These are phyloP conservation scores for Otolemur garnettii DNA, from an alignment of 2,113 vertebrate genomes.

Conservation along the genomic window DNA sequence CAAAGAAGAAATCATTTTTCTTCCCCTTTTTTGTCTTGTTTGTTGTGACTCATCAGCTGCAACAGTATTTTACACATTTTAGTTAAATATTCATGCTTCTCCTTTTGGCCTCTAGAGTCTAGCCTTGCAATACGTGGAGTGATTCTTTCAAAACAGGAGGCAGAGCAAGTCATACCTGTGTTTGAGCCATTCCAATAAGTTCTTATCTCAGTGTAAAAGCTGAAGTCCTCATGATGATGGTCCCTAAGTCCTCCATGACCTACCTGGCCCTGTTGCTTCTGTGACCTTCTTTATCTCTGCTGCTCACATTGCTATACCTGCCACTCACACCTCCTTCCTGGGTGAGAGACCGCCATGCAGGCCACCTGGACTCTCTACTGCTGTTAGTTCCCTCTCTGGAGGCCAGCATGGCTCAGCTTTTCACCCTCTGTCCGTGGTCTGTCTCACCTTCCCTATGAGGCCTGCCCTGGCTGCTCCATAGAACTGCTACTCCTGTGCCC, in stretches of 20 bases:
- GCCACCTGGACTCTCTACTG: no score
- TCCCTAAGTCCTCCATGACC: not conserved
- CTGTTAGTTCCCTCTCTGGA: not conserved
- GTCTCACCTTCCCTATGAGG: not conserved
- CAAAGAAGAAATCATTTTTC: not conserved
- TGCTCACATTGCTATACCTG: no score
- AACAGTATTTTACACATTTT: not conserved
- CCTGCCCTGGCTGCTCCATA: accelerated
- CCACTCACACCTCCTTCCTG: not conserved
- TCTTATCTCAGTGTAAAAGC: not conserved
- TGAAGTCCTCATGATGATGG: accelerated
- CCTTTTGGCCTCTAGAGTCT: not conserved
- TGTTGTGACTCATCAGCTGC: not conserved
- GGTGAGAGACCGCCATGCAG: accelerated
- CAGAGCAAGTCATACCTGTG: not conserved
- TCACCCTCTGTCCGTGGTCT: accelerated
- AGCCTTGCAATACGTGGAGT: not conserved
- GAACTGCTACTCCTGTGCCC: not conserved
- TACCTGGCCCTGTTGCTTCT: not conserved
- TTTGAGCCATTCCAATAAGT: not conserved
- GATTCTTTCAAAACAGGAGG: not conserved
- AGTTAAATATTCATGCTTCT: not conserved
- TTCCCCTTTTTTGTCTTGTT: not conserved
- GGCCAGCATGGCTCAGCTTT: not conserved
- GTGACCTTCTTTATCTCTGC: not conserved